Conservation (phyloP, 2,888 invertebrate species). For the Trichogramma dendrolimi region DNA sequence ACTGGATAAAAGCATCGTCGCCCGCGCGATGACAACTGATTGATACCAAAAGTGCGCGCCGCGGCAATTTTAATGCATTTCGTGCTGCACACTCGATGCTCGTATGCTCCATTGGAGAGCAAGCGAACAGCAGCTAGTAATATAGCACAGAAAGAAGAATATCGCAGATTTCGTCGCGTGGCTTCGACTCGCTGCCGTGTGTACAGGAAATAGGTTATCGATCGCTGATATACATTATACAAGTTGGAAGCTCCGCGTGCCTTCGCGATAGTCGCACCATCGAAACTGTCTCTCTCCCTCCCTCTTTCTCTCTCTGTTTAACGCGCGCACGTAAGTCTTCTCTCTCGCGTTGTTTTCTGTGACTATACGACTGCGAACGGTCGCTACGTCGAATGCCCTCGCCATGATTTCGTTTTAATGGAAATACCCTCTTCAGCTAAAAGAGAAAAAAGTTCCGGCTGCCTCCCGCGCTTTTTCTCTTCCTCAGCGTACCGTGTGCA, state of each 20-base stretch:
- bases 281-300: conserved; percentile 18
- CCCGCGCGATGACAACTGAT: conserved; percentile 13
- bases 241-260: too few relatives aligned
- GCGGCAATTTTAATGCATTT: conserved; percentile 6
- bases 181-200: conserved; percentile 37
- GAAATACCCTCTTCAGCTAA: neutral
- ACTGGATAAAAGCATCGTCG: too few relatives aligned
- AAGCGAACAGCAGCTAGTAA: too few relatives aligned
- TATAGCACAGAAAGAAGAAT: too few relatives aligned
- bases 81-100: too few relatives aligned
- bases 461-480: neutral
- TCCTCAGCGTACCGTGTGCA: neutral
- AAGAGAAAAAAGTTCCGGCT: neutral
- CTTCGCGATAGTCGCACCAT: too few relatives aligned
- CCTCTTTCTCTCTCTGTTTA: conserved; percentile 2
- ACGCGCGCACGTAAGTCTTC: neutral
- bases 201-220: conserved; percentile 49
- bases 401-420: neutral
- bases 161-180: conserved; percentile 13
- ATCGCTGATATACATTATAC: conserved; percentile 31
- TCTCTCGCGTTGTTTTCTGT: neutral
- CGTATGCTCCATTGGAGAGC: too few relatives aligned
- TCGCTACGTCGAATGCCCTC: neutral
- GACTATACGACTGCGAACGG: neutral
- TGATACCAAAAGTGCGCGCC: conserved; percentile 7